Evolutionary conservation across 2,113 vertebrate species (phyloP).

Genomic region (Paratilapia polleni): DNA sequence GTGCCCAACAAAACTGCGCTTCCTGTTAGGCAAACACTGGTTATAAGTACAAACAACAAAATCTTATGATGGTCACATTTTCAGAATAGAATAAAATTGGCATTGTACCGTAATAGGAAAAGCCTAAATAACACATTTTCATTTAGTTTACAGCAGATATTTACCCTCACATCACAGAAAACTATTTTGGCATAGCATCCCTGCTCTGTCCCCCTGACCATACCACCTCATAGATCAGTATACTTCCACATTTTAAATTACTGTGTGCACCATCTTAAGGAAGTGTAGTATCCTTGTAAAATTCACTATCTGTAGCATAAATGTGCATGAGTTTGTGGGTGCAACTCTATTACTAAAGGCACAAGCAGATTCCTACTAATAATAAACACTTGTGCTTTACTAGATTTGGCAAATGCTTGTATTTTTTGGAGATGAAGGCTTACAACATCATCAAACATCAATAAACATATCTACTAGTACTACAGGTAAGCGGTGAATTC

Average conservation of each 20-base stretch:
- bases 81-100: not conserved
- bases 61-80: too few species aligned
- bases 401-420: too few species aligned
- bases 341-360: too few species aligned
- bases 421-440: not conserved
- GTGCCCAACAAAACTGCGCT: not conserved
- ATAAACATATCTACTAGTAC: not conserved
- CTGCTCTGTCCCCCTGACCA: not conserved
- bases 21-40: not conserved
- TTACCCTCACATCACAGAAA: not conserved
- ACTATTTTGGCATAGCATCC: not conserved
- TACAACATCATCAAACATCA: not conserved
- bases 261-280: not conserved
- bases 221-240: not conserved
- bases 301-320: not conserved
- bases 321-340: not conserved
- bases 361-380: too few species aligned
- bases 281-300: not conserved
- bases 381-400: too few species aligned
- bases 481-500: not conserved
- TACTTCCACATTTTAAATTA: not conserved
- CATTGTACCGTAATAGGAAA: not conserved
- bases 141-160: not conserved
- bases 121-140: not conserved
- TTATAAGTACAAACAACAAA: too few species aligned